These are phyloP conservation scores for Xanthia togata DNA, from an alignment of 2,888 invertebrate genomes.

Conservation along the genomic window DNA sequence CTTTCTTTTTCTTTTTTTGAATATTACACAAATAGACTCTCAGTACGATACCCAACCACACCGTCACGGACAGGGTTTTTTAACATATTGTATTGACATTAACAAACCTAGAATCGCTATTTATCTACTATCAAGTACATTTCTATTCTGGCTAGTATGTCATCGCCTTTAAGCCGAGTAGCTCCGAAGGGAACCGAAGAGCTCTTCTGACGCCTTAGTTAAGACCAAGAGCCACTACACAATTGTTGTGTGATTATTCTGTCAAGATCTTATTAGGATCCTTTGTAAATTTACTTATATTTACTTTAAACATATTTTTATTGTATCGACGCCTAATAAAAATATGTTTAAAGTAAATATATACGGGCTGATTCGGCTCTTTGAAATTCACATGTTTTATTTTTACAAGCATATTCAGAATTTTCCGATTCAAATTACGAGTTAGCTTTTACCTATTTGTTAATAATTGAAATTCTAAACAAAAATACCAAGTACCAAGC, in stretches of 20 bases:
- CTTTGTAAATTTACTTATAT: no score
- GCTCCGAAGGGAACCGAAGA: constrained; percentile 22
- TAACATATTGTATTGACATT: background rate
- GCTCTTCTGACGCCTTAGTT: constrained; percentile 25
- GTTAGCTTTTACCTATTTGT: background rate
- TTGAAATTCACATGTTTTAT: background rate
- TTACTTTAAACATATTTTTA: no score
- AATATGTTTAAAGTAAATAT: background rate
- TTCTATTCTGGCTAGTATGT: constrained; percentile 22
- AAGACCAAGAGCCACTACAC: constrained; percentile 20
- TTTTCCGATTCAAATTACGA: background rate
- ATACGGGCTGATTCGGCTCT: background rate
- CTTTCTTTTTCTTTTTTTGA: no score
- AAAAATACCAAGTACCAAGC: background rate
- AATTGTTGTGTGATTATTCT: constrained; percentile 30
- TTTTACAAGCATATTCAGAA: background rate
- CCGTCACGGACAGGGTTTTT: no score
- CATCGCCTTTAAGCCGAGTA: constrained; percentile 9
- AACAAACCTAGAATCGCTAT: background rate
- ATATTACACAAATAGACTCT: no score
- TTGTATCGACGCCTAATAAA: background rate
- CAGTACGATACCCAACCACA: no score
- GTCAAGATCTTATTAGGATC: constrained; percentile 12
- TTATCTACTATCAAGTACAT: constrained; percentile 9
- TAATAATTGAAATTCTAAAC: no score